Base-by-base conservation (phyloP, 2,797 vertebrate genomes). In the Nannoperca australis region DNA sequence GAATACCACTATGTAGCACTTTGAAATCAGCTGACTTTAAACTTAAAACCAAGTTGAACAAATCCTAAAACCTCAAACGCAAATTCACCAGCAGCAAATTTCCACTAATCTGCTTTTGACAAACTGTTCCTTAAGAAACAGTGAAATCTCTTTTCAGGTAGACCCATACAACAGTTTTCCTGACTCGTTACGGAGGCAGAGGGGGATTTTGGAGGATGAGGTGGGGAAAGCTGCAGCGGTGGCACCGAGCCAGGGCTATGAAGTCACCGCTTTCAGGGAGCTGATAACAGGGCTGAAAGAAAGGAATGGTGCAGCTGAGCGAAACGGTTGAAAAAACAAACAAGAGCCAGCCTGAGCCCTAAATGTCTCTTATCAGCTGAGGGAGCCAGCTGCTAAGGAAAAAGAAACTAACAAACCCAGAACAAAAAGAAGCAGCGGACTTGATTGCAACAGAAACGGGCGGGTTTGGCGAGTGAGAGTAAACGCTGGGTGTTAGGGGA, bases 101-200 rank as follows among this genome's bases (percentile, higher is more conserved):
- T 74, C 27, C 1, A 24, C 63, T 71, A 70, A 88, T 89, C 70
- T 82, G 74, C 66, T 85, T 86, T 81, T 71, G 59, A 69, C 78
- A 74, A 76, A 56, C 36, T 17, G 45, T 78, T 49, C 13, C 32
- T 73, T 36, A 56, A 74, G 58, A 79, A 79, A 67, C 7, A 77
- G 64, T 62, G 24, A 75, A 76, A 83, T 69, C 58, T 80, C 56
- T 71, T 69, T 72, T 68, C 11, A 82, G 87, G 82, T 89, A 85
- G 76, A 89, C 70, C 91, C 92, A 92, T 93, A 93, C 90, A 93
- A 93, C 85, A 47, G 73, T 73, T 71, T 44, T 34, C 63, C 65
- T 15, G 47, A 73, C 54, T 62, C 1, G 44, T 85, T 84, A 73
- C 6, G 30, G 68, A 78, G 80, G 72, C 67, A 67, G 71, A 27